phyloP scores from a whole-genome alignment of 2,113 vertebrate genomes.

The Trichomycterus rosablanca region DNA sequence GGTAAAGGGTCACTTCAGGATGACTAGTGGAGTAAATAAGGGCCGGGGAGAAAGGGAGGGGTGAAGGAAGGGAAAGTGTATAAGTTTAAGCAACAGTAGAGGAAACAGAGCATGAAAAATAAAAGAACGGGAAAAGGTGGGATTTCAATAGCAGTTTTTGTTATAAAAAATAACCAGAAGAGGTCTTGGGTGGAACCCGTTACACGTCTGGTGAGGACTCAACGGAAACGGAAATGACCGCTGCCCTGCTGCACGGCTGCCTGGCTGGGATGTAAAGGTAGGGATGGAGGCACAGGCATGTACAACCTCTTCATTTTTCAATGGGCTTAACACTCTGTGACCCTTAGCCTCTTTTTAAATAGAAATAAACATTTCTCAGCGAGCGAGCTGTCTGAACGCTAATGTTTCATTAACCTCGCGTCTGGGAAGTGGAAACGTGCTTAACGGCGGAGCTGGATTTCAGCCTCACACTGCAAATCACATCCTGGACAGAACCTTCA shows the following conservation, averaged over 20 bases:
- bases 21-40: constrained; percentile 11
- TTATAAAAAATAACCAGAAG: constrained; percentile 4
- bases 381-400: constrained; percentile 26
- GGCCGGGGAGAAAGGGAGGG: neutral
- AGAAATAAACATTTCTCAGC: constrained; percentile 38
- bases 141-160: constrained; percentile 29
- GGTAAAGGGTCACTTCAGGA: neutral
- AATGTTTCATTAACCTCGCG: constrained; percentile 45
- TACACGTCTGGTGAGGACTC: constrained; percentile 10
- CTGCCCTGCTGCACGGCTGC: constrained; percentile 30
- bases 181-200: constrained; percentile 34
- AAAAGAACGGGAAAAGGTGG: constrained; percentile 18
- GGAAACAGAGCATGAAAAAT: too few relatives aligned
- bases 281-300: constrained; percentile 1
- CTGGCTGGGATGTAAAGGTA: constrained; percentile 28
- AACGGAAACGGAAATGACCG: constrained; percentile 28
- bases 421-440: constrained; percentile 34
- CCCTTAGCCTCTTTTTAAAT: constrained; percentile 23
- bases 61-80: neutral
- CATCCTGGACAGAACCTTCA: constrained; percentile 34
- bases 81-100: neutral
- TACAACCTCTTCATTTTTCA: neutral
- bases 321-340: constrained; percentile 41
- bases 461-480: constrained; percentile 20
- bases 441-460: constrained; percentile 38